Conservation (phyloP, 2,888 invertebrate species). For the Coleophora flavipennella region DNA sequence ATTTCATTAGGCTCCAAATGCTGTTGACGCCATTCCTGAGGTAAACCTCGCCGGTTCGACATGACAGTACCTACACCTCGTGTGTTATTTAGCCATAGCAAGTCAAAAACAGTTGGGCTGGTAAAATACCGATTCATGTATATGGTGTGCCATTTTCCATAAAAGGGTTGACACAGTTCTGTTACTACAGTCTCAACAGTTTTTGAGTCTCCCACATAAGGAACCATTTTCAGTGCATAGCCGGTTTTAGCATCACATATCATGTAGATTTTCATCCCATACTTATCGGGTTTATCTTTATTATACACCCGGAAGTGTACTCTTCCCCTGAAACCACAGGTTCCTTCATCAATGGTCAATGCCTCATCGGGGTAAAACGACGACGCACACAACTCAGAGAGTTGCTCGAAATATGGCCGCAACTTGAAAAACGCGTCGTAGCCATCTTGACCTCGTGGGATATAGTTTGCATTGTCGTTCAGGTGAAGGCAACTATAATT, state of each 20-base stretch:
- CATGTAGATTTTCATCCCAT: constrained; percentile 15
- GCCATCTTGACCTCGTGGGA: constrained; percentile 9
- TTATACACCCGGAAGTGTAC: constrained; percentile 13
- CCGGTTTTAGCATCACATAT: constrained; percentile 14
- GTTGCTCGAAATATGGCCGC: constrained; percentile 15
- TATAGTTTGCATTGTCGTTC: constrained; percentile 15
- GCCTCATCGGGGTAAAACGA: constrained; percentile 13
- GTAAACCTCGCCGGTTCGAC: constrained; percentile 11
- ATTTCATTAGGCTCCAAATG: constrained; percentile 9
- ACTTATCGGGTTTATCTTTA: constrained; percentile 17
- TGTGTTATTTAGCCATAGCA: constrained; percentile 8
- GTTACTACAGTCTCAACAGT: constrained; percentile 8
- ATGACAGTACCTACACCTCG: constrained; percentile 9
- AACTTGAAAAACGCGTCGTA: constrained; percentile 15
- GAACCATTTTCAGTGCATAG: constrained; percentile 15
- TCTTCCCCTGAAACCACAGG: constrained; percentile 15
- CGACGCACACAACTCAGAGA: constrained; percentile 11
- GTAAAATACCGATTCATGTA: constrained; percentile 12
- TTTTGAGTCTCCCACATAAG: constrained; percentile 16
- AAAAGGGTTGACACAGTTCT: constrained; percentile 8
- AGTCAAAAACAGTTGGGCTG: constrained; percentile 5
- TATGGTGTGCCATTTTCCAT: constrained; percentile 15
- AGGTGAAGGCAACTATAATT: constrained; percentile 17
- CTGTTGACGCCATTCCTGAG: constrained; percentile 8
- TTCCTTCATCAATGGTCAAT: constrained; percentile 14